These are phyloP conservation scores for Penaeus indicus DNA, from an alignment of 1,140 invertebrate species.

Conservation along the genomic window DNA sequence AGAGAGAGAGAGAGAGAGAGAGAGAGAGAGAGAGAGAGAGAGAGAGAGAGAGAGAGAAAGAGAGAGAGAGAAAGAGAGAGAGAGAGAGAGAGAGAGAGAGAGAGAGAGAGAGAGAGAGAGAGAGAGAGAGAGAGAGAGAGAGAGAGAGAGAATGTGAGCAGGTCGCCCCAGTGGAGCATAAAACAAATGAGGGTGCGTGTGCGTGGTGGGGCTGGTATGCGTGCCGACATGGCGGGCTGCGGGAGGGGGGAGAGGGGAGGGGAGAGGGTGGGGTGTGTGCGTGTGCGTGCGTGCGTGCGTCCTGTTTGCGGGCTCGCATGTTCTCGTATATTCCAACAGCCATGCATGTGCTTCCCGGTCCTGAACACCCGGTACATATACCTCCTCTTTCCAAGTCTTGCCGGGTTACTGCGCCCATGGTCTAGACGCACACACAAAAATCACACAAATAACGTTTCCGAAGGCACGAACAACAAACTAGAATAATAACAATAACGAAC, in stretches of 20 bases:
- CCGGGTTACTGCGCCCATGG: too few species aligned
- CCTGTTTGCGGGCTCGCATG: too few species aligned
- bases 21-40: constrained; percentile 23
- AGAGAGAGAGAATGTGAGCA: neutral
- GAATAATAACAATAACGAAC: too few species aligned
- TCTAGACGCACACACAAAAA: too few species aligned
- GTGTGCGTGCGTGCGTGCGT: too few species aligned
- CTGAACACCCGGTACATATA: too few species aligned
- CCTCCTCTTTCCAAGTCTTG: too few species aligned
- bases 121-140: constrained; percentile 7
- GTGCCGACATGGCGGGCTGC: neutral
- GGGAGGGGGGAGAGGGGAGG: neutral
- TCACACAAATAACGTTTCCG: too few species aligned
- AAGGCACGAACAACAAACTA: too few species aligned
- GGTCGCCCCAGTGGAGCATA: neutral
- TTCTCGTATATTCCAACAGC: too few species aligned
- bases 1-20: neutral
- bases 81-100: constrained; percentile 1
- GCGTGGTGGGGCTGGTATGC: neutral
- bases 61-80: neutral
- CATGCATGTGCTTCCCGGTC: too few species aligned
- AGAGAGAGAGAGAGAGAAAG: constrained; percentile 16
- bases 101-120: constrained; percentile 19
- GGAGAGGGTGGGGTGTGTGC: neutral
- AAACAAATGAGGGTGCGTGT: neutral